Base-by-base conservation (phyloP, 1,140 invertebrate species). In the Diachasma alloeum region DNA sequence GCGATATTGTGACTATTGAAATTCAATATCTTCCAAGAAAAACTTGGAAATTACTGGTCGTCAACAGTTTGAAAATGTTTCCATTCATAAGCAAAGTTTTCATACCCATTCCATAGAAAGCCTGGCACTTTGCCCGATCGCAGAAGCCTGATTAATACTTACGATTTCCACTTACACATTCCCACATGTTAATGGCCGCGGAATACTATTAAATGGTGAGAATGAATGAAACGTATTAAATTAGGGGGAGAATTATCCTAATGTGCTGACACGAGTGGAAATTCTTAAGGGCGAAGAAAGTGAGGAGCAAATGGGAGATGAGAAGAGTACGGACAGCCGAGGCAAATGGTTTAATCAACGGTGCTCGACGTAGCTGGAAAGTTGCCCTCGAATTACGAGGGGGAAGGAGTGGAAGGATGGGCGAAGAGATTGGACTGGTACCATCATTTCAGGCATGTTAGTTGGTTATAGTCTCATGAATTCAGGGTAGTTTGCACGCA, bases 221-320 rank as follows among this genome's bases (percentile, higher is more conserved):
- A 37, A 68, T 68, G 9, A 68, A 68, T 37, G 66, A 68, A 66
- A 66, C 24, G 26, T 66, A 66, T 66, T 31, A 66, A 66, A 66
- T 66, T 66, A 11, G n/a, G 9, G 4, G 4, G 13, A 15, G n/a
- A 68, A 68, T 68, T 17, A 68, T 68, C 66, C 17, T 68, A 68
- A 39, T 36, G 36, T 39, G n/a, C n/a, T 37, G 36, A 68, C 13
- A 68, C 11, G 15, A 68, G 31, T 19, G 66, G 31, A 63, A 53
- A 63, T 63, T 63, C 36, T 36, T 68, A 17, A 68, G 36, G n/a
- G 26, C 2, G 2, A 68, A 36, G 15, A 68, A 19, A 68, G 36
- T 39, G 36, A 68, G 66, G 36, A 39, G 66, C 36, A 68, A 68
- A 68, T 37, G 37, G 31, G 17, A 68, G 59, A 68, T 10, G 36